Conservation (phyloP, 1,140 invertebrate genomes). For the Hydropsyche tenuis region DNA sequence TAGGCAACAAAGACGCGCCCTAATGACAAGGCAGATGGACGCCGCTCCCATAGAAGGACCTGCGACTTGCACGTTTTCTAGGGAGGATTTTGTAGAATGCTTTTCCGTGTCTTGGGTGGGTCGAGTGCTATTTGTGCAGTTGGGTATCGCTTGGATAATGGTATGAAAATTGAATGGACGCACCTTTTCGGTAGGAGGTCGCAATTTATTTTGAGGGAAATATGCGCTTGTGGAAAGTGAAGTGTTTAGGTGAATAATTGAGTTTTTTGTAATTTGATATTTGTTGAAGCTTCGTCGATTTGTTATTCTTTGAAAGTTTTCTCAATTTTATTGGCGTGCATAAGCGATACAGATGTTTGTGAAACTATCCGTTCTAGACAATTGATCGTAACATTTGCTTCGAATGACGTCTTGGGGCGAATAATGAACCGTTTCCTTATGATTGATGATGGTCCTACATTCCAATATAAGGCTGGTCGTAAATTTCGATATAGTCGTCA, state of each 20-base stretch:
- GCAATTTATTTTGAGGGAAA: too few relatives aligned
- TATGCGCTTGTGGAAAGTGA: too few relatives aligned
- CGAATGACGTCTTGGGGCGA: neutral
- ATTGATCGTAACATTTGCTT: neutral
- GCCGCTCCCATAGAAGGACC: too few relatives aligned
- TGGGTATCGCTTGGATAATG: too few relatives aligned
- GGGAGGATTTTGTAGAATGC: too few relatives aligned
- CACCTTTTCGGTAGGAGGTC: too few relatives aligned
- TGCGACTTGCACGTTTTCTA: too few relatives aligned
- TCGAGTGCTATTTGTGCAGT: too few relatives aligned
- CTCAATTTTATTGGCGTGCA: neutral
- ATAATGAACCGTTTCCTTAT: slow-evolving; percentile 27
- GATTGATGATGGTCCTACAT: slow-evolving; percentile 18
- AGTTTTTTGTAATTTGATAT: neutral
- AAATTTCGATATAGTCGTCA: neutral
- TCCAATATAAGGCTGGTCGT: neutral
- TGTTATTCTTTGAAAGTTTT: neutral
- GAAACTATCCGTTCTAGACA: neutral
- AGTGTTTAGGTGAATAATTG: too few relatives aligned
- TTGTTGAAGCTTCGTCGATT: neutral
- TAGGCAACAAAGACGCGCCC: slow-evolving; percentile 20
- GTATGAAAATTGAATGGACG: too few relatives aligned
- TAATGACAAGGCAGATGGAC: slow-evolving; percentile 6
- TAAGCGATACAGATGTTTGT: too few relatives aligned
- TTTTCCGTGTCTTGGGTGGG: too few relatives aligned